Conservation (phyloP, 1,140 invertebrate genomes). For the Aphelinus certus region DNA sequence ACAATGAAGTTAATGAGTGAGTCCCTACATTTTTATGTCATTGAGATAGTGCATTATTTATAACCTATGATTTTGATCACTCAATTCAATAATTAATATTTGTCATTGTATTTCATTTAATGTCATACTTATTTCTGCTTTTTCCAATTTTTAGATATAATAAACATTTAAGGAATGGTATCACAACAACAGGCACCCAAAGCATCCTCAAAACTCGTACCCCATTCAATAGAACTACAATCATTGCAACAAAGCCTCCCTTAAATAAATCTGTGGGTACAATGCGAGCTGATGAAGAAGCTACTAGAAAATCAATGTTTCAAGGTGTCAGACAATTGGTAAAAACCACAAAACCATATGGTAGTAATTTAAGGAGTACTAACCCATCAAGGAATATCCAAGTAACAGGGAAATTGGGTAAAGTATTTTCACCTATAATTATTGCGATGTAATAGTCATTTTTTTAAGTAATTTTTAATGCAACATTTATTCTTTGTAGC, state of each 20-base stretch:
- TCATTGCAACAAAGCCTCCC: constrained; percentile 16
- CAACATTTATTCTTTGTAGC: constrained; percentile 47
- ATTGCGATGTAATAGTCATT: too few species aligned
- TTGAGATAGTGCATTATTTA: too few species aligned
- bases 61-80: too few species aligned
- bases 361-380: constrained; percentile 22
- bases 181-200: constrained; percentile 26
- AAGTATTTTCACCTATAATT: too few species aligned
- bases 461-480: too few species aligned
- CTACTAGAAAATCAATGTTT: constrained; percentile 50
- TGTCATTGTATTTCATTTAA: too few species aligned
- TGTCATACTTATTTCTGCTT: too few species aligned
- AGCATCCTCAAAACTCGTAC: constrained; percentile 57
- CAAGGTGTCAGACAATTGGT: constrained; percentile 50
- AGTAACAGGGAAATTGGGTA: constrained; percentile 57
- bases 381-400: constrained; percentile 40
- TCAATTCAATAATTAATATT: too few species aligned
- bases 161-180: constrained; percentile 56
- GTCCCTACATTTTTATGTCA: too few species aligned
- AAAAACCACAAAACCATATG: constrained; percentile 48
- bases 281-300: constrained; percentile 64
- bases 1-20: constrained; percentile 26
- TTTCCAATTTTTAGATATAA: not conserved
- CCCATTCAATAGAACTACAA: constrained; percentile 1
- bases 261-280: constrained; percentile 52